A percentile compares a stretch with the other conserved stretches of the same genome.
These are phyloP conservation scores for Nannospalax galili DNA, from an alignment of 2,113 vertebrate genomes.

Conservation along the genomic window DNA sequence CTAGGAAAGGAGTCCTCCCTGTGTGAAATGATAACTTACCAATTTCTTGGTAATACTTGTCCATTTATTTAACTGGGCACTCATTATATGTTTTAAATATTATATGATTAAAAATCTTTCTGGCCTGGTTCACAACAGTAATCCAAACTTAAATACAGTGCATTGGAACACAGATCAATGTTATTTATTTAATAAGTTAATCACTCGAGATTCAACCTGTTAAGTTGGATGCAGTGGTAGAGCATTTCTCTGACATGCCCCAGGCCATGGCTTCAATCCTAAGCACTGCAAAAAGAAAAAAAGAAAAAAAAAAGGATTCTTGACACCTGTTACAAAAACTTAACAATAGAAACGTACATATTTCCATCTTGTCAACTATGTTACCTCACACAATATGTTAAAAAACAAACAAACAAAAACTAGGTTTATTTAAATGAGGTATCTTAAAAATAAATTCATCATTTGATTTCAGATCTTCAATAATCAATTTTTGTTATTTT, in stretches of 20 bases:
- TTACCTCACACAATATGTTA: not conserved
- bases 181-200: not conserved
- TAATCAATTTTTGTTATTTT: not conserved
- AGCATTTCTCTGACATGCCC: not conserved
- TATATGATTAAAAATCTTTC: not conserved
- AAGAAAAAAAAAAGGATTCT: not conserved
- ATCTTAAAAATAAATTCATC: conserved; percentile 21
- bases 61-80: not conserved
- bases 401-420: too few relatives aligned
- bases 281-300: not conserved
- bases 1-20: not conserved
- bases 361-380: not conserved
- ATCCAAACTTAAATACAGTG: not conserved
- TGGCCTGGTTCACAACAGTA: not conserved
- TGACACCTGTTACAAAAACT: not conserved
- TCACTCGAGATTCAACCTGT: not conserved
- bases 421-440: not conserved
- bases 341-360: not conserved
- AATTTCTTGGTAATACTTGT: not conserved
- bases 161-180: not conserved
- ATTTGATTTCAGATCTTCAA: conserved; percentile 26
- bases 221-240: not conserved
- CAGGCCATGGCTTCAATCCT: not conserved
- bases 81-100: not conserved
- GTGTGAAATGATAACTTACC: not conserved